Evolutionary conservation across 2,113 vertebrate genomes (phyloP), one percentile per base, ranked within the genome.

Genomic region (Tapirus terrestris): DNA sequence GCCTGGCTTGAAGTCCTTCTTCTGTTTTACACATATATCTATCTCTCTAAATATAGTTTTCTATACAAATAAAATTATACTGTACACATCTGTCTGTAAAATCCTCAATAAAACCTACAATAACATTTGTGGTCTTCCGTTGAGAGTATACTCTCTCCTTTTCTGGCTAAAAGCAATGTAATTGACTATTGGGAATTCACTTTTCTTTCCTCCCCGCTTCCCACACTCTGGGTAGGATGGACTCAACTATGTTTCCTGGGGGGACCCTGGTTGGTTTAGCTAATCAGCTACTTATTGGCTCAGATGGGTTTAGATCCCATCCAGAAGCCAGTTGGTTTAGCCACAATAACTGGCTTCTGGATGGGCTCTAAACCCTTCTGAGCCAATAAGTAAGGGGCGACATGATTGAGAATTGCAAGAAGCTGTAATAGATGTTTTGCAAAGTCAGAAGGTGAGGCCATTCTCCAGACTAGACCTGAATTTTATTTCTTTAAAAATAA

Each of bases 401-500:
- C 4, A 29, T 4, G 6, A 45, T 11, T 20, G 43, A 80, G 20
- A 5, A 58, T 45, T 14, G 8, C 2, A 2, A 77, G 33, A 91
- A 51, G 9, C 3, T 81, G 0, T 25, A 29, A n/a, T 2, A n/a
- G 23, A 11, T 51, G 36, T 20, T 96, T 89, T 65, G 23, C 7
- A 95, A 53, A 72, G 36, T 82, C 51, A 94, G 6, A 11, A 33
- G 14, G 8, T 51, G 36, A 93, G 9, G 10, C 1, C 80, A 73
- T 87, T 87, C 21, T 89, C 16, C 51, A 73, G 8, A 4, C 0
- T 33, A 67, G 29, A 60, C 31, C 9, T 75, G 20, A 43, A 72
- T 82, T 92, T 89, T 39, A 9, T 79, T 82, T 87, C 18, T 94
- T 89, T n/a, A 63, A 83, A 67, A 61, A 77, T 90, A 91, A 95